Conservation (phyloP, 2,888 invertebrate genomes). For the Meta bourneti region DNA sequence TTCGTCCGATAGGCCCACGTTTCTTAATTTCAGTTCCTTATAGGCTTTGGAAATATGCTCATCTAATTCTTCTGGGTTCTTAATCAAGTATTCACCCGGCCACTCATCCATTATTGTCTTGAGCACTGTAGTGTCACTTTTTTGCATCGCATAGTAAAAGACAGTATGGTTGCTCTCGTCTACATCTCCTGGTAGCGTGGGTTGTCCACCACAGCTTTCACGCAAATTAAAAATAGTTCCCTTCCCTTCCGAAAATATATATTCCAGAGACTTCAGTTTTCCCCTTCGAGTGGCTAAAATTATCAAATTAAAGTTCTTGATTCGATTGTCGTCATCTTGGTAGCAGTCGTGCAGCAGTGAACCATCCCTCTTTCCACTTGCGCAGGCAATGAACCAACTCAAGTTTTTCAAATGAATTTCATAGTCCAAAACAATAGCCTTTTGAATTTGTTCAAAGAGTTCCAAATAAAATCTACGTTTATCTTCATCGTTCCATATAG, state of each 20-base stretch:
- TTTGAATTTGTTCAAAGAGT: too few species aligned
- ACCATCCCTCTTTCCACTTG: too few species aligned
- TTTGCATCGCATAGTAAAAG: constrained; percentile 53
- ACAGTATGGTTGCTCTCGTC: constrained; percentile 36
- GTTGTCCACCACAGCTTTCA: not conserved
- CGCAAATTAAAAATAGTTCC: not conserved
- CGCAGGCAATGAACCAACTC: too few species aligned
- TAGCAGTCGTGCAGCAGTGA: too few species aligned
- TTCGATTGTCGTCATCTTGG: too few species aligned
- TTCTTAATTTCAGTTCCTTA: constrained; percentile 26
- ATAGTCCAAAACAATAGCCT: too few species aligned
- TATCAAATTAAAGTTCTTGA: not conserved
- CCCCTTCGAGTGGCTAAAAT: not conserved
- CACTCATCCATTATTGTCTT: not conserved
- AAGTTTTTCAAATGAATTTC: too few species aligned
- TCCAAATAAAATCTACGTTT: too few species aligned
- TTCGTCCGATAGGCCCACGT: constrained; percentile 12
- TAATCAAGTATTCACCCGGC: not conserved
- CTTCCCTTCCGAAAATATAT: not conserved
- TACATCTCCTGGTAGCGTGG: not conserved
- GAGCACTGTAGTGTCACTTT: constrained; percentile 3
- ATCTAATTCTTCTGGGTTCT: not conserved
- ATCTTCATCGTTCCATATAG: too few species aligned
- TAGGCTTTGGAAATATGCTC: not conserved
- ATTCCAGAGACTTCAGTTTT: not conserved